These are phyloP conservation scores for Taphrorychus bicolor DNA, from an alignment of 2,888 invertebrate species.

Conservation along the genomic window DNA sequence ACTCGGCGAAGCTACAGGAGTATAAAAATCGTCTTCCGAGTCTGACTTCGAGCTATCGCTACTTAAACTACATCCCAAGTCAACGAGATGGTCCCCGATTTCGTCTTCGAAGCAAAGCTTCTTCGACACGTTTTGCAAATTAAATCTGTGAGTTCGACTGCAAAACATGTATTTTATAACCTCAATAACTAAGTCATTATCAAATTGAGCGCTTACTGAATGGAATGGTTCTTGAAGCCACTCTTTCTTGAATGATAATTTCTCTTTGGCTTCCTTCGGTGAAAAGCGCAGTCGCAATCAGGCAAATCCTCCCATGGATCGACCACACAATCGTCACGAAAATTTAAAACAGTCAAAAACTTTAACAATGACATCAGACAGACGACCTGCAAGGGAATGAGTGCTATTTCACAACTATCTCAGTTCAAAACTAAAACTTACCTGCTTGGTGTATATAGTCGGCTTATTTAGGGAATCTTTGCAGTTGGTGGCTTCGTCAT, in stretches of 20 bases:
- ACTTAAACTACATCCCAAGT: slow-evolving; percentile 23
- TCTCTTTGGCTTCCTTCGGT: slow-evolving; percentile 63
- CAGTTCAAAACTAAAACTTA: too few species aligned
- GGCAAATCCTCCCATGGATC: slow-evolving; percentile 64
- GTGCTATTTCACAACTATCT: slow-evolving; percentile 56
- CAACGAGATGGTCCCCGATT: background rate
- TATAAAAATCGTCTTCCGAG: slow-evolving; percentile 66
- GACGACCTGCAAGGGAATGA: slow-evolving; percentile 23
- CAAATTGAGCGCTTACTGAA: background rate
- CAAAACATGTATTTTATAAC: too few species aligned
- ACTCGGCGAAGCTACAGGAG: slow-evolving; percentile 66
- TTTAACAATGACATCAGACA: slow-evolving; percentile 34
- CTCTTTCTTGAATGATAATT: slow-evolving; percentile 63
- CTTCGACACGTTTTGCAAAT: slow-evolving; percentile 52
- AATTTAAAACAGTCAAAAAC: background rate
- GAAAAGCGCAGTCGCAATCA: slow-evolving; percentile 71
- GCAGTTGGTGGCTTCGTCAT: slow-evolving; percentile 62
- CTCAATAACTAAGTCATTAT: background rate
- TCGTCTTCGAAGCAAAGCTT: slow-evolving; percentile 62
- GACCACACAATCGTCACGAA: background rate
- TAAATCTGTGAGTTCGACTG: slow-evolving; percentile 42
- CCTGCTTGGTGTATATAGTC: slow-evolving; percentile 59
- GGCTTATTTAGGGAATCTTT: slow-evolving; percentile 53
- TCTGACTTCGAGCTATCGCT: slow-evolving; percentile 45
- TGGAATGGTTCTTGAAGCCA: slow-evolving; percentile 52